Evolutionary conservation across 2,797 vertebrate genomes (phyloP).

Genomic region (Schizothorax lantsangensis): DNA sequence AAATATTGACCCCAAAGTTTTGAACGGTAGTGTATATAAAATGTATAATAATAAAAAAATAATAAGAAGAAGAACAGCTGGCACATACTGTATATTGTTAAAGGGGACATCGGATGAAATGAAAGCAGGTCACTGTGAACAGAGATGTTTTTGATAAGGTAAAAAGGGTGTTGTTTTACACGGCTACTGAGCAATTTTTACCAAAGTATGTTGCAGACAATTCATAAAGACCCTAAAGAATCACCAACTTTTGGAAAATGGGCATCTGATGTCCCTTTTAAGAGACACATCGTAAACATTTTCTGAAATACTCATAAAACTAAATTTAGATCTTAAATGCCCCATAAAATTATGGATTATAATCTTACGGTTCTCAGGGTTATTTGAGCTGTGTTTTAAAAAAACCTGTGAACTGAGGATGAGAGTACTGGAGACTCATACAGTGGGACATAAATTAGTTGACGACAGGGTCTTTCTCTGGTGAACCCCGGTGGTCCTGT

Average conservation of each 20-base stretch:
- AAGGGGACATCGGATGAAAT: too few species aligned
- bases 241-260: too few species aligned
- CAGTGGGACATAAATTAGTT: constrained; percentile 44
- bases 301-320: constrained; percentile 4
- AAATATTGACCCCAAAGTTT: neutral
- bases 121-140: too few species aligned
- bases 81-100: neutral
- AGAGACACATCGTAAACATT: neutral
- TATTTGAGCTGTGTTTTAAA: constrained; percentile 24
- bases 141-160: too few species aligned
- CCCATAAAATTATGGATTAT: constrained; percentile 9
- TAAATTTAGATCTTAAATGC: neutral
- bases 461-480: constrained; percentile 28
- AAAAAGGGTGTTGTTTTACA: too few species aligned
- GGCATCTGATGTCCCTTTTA: too few species aligned
- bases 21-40: neutral
- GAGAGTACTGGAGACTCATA: constrained; percentile 16
- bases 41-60: neutral
- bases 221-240: too few species aligned
- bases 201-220: too few species aligned
- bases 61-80: neutral
- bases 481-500: constrained; percentile 9
- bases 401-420: constrained; percentile 28
- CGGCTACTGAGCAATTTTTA: too few species aligned
- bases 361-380: neutral